phyloP scores from a whole-genome alignment of 2,888 invertebrate species.

The Stenchaetothrips biformis region DNA sequence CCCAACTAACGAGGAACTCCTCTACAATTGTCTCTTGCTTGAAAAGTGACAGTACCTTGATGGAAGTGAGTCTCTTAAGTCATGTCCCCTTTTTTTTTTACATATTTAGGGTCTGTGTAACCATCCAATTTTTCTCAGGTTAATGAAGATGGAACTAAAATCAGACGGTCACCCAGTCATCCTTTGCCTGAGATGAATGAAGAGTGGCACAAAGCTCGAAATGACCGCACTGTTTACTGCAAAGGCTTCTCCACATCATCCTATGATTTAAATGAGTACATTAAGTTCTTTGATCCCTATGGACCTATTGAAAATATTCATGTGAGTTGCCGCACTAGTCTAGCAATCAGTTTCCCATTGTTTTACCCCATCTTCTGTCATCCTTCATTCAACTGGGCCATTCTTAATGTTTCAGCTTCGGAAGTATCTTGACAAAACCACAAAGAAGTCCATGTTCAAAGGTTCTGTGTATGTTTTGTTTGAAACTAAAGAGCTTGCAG shows the following conservation, averaged over 20 bases:
- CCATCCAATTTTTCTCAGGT: conserved; percentile 47
- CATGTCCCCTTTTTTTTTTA: background rate
- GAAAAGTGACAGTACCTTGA: conserved; percentile 65
- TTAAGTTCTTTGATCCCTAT: conserved; percentile 65
- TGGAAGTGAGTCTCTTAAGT: conserved; percentile 55
- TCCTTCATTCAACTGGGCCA: background rate
- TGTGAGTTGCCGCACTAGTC: conserved; percentile 41
- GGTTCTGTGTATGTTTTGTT: conserved; percentile 92
- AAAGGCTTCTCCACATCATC: conserved; percentile 70
- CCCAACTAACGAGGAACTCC: conserved; percentile 62
- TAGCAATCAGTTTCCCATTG: conserved; percentile 26
- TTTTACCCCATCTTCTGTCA: conserved; percentile 10
- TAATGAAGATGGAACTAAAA: conserved; percentile 63
- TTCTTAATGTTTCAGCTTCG: conserved; percentile 46
- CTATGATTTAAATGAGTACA: conserved; percentile 61
- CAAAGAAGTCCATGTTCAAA: conserved; percentile 68
- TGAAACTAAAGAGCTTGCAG: conserved; percentile 71
- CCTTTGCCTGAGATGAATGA: conserved; percentile 81
- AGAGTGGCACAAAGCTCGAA: conserved; percentile 72
- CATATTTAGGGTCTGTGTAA: conserved; percentile 36
- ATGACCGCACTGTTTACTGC: conserved; percentile 73
- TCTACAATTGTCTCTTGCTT: conserved; percentile 69
- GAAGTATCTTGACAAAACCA: conserved; percentile 56
- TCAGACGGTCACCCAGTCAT: conserved; percentile 66
- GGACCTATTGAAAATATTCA: conserved; percentile 51